phyloP scores from a whole-genome alignment of 2,888 invertebrate species.

The Drosophila anomalipes region DNA sequence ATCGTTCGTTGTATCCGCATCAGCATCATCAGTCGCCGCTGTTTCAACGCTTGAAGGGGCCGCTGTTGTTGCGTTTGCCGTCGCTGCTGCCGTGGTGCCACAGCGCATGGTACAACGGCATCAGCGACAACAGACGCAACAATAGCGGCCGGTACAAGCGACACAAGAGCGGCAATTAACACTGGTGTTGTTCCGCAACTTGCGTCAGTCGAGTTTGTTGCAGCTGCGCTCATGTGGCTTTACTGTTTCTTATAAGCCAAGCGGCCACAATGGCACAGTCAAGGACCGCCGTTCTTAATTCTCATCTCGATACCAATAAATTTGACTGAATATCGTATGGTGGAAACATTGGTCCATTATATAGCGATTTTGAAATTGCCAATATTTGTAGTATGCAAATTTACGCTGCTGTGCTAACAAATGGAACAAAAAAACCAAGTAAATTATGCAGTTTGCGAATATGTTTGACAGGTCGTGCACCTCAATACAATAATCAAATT shows the following conservation, averaged over 20 bases:
- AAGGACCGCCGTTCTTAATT: not conserved
- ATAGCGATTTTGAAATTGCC: not conserved
- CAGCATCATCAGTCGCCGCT: not conserved
- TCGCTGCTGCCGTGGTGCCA: not conserved
- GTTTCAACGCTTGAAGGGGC: not conserved
- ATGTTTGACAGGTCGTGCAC: not conserved
- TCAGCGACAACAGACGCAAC: not conserved
- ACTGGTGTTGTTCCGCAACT: not conserved
- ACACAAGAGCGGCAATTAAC: not conserved
- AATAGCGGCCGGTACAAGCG: not conserved
- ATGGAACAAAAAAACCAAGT: not conserved
- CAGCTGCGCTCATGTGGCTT: too few relatives aligned
- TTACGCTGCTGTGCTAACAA: not conserved
- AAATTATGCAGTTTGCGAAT: not conserved
- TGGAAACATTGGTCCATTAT: not conserved
- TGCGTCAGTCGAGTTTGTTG: not conserved
- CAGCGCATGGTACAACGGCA: not conserved
- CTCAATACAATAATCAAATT: not conserved
- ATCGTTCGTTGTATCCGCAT: not conserved
- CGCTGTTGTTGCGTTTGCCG: not conserved
- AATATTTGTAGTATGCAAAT: not conserved
- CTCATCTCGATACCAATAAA: not conserved
- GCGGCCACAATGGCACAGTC: not conserved
- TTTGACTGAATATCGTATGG: not conserved
- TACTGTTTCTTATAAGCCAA: not conserved